Evolutionary conservation across 2,888 invertebrate genomes (phyloP).

Genomic region (Cetonia aurata): DNA sequence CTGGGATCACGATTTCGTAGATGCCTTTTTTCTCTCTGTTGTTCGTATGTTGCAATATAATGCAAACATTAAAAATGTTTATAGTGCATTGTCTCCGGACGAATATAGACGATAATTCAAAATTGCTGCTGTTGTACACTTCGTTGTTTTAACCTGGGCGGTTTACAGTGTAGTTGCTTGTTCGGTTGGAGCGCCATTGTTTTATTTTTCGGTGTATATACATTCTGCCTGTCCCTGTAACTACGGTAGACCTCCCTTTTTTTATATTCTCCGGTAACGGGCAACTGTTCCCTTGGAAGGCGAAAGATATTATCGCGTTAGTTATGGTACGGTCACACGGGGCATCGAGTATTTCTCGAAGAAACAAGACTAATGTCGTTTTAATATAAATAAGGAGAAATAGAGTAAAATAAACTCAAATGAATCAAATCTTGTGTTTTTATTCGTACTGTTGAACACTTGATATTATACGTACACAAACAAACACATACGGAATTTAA

Average conservation of each 20-base stretch:
- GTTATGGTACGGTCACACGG: conserved; percentile 62
- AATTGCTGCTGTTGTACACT: conserved; percentile 50
- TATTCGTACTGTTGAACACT: too few relatives aligned
- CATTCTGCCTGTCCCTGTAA: conserved; percentile 22
- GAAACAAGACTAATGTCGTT: conserved; percentile 64
- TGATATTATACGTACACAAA: too few relatives aligned
- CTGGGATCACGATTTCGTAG: conserved; percentile 33
- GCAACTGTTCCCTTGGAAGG: conserved; percentile 43
- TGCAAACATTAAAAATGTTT: conserved; percentile 47
- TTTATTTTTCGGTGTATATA: conserved; percentile 43
- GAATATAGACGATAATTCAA: conserved; percentile 52
- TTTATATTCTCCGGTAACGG: conserved; percentile 42
- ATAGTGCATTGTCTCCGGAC: conserved; percentile 51
- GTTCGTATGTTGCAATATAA: conserved; percentile 35
- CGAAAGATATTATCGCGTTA: conserved; percentile 63
- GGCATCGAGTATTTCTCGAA: conserved; percentile 61
- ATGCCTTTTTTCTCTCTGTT: conserved; percentile 8
- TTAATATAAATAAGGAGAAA: conserved; percentile 61
- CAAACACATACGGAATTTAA: conserved; percentile 23
- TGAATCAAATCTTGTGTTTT: too few relatives aligned
- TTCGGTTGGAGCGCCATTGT: conserved; percentile 20
- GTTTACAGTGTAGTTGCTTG: conserved; percentile 18
- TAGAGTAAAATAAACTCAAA: neutral
- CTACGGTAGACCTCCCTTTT: conserved; percentile 42
- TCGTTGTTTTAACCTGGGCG: neutral